Evolutionary conservation across 92 coral and sea anemone species (phyloP), one percentile per base, ranked within the genome.

Genomic region (Umimayanthus kanabou): DNA sequence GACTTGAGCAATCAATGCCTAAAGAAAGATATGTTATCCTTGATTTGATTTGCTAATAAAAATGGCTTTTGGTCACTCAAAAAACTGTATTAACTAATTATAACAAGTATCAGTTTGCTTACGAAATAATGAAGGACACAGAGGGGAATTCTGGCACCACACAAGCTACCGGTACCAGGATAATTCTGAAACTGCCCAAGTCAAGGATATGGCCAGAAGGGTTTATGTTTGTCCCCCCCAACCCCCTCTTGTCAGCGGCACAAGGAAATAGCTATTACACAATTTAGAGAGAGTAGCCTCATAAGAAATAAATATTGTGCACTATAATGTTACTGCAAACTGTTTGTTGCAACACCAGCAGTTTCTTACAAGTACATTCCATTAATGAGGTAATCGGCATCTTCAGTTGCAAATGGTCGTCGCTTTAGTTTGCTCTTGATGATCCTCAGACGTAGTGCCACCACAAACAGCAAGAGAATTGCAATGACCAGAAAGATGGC

Each of bases 301-400:
- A 61, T 61, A 20, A 4, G n/a, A 61, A 61, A 61, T 61, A 61
- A 61, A 61, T 61, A 61, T 8, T 61, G 23, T 57, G 2, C 23
- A 57, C 65, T 20, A 57, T 2, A 5, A 20, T 20, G 6, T 57
- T 1, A 57, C 65, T 57, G n/a, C n/a, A 61, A 61, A 22, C 69
- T 20, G 26, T 22, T 61, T 22, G 25, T 4, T 53, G 26, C 69
- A 61, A 20, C 2, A 61, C 9, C 22, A 16, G 47, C 49, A 4
- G 45, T 80, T 80, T 70, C 26, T 33, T 92, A 97, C 82, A 97
- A 88, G 90, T 97, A 97, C 99, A 97, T 97, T 91, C 99, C 99
- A 88, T 97, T 97, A 77, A 97, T 97, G 22, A 97, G 95, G 80
- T 97, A 97, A 89, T 97, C 99, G 65, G 98, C 99, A 87, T 97